Evolutionary conservation across 2,797 vertebrate species (phyloP).

Genomic region (Diplodus sargus): DNA sequence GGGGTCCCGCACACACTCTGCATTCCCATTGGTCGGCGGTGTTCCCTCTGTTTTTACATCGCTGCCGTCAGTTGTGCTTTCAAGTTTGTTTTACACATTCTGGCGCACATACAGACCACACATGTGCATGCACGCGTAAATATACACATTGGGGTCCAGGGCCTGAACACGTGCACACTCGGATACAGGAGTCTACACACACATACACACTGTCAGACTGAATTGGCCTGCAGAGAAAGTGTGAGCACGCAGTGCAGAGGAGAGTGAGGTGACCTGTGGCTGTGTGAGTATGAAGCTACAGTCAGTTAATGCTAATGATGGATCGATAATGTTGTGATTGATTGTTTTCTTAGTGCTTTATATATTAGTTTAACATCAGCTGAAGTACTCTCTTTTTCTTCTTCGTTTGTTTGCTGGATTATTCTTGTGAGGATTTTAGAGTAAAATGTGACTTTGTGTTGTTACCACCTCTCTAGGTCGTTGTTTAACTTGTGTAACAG

Average conservation of each 20-base stretch:
- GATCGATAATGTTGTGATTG: too few species aligned
- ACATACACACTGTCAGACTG: slow-evolving; percentile 34
- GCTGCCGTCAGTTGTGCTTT: slow-evolving; percentile 75
- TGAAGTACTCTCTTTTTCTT: not conserved
- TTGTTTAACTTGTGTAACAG: slow-evolving; percentile 34
- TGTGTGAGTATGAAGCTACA: slow-evolving; percentile 71
- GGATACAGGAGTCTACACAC: slow-evolving; percentile 25
- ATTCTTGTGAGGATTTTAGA: slow-evolving; percentile 2
- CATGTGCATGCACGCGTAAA: slow-evolving; percentile 80
- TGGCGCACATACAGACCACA: slow-evolving; percentile 59
- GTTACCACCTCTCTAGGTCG: slow-evolving; percentile 14
- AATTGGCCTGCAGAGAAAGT: slow-evolving; percentile 36
- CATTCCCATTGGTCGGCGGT: slow-evolving; percentile 76
- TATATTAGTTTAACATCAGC: not conserved
- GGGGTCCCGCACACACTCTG: slow-evolving; percentile 37
- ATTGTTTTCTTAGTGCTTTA: not conserved
- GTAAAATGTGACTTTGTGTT: slow-evolving; percentile 34
- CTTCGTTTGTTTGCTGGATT: not conserved
- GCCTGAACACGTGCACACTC: slow-evolving; percentile 52
- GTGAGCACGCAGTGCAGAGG: slow-evolving; percentile 55
- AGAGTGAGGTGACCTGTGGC: slow-evolving; percentile 50
- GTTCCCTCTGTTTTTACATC: slow-evolving; percentile 83
- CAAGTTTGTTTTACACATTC: slow-evolving; percentile 78
- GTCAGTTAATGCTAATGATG: not conserved
- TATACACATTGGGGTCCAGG: slow-evolving; percentile 56